phyloP scores from a whole-genome alignment of 2,888 invertebrate species.

The Trachelus troglodyta region DNA sequence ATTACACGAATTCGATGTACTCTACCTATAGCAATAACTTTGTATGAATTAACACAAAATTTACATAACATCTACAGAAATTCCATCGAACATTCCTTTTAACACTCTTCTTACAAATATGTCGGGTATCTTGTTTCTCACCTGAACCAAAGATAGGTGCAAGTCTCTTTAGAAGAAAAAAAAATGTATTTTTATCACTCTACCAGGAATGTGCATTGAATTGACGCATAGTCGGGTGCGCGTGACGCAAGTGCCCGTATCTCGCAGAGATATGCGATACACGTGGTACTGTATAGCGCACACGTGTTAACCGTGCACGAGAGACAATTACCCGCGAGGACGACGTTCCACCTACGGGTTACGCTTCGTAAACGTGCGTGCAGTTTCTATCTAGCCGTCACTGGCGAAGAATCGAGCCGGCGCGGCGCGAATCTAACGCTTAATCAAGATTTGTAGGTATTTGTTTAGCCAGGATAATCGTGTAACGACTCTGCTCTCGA shows the following conservation, averaged over 20 bases:
- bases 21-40: neutral
- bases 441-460: slow-evolving; percentile 42
- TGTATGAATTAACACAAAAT: neutral
- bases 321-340: neutral
- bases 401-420: neutral
- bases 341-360: neutral
- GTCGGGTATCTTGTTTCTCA: neutral
- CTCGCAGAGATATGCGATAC: neutral
- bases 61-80: neutral
- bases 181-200: neutral
- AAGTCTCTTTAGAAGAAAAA: neutral
- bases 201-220: neutral
- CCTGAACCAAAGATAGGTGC: neutral
- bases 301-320: neutral
- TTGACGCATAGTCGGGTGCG: neutral
- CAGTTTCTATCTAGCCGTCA: neutral
- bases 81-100: neutral
- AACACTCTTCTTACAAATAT: neutral
- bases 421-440: neutral
- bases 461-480: slow-evolving; percentile 52
- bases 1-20: neutral
- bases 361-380: neutral
- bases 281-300: neutral
- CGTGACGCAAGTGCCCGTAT: neutral
- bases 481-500: slow-evolving; percentile 41